Evolutionary conservation across 2,888 invertebrate genomes (phyloP).

Genomic region (Diarsia dahlii): DNA sequence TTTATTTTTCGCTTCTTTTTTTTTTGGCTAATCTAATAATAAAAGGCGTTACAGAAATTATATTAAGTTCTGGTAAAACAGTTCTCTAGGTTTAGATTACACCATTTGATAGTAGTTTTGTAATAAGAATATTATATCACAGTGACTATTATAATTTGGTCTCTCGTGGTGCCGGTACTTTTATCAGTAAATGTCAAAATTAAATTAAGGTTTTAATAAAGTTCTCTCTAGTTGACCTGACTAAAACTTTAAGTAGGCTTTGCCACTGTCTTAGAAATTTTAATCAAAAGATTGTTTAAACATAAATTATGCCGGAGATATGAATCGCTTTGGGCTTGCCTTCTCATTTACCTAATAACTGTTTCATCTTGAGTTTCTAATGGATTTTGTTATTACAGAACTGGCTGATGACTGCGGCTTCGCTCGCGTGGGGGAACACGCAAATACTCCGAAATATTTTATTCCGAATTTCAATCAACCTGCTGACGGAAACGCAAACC

Average conservation of each 20-base stretch:
- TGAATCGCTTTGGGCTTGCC: not conserved
- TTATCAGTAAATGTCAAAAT: not conserved
- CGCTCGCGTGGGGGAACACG: too few species aligned
- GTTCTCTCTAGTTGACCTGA: not conserved
- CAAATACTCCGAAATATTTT: too few species aligned
- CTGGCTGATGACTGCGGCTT: too few species aligned
- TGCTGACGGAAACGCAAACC: too few species aligned
- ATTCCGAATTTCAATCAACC: too few species aligned
- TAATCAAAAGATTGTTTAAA: not conserved
- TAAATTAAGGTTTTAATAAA: not conserved
- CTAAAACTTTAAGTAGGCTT: not conserved
- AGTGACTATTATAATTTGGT: not conserved
- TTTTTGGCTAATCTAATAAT: too few species aligned
- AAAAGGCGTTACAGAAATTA: constrained; percentile 21
- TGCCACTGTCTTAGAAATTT: not conserved
- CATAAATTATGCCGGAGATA: not conserved
- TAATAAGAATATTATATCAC: not conserved
- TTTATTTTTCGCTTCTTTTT: too few species aligned
- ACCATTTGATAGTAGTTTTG: not conserved
- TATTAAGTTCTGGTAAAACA: constrained; percentile 33
- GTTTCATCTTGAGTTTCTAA: not conserved
- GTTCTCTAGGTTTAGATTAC: not conserved
- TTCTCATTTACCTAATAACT: not conserved
- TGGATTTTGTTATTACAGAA: not conserved
- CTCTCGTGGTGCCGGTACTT: not conserved